A percentile compares a stretch with the other conserved stretches of the same genome.
These are phyloP conservation scores for Phylloscopus trochiloides DNA, from an alignment of 2,113 vertebrate species.

Conservation along the genomic window DNA sequence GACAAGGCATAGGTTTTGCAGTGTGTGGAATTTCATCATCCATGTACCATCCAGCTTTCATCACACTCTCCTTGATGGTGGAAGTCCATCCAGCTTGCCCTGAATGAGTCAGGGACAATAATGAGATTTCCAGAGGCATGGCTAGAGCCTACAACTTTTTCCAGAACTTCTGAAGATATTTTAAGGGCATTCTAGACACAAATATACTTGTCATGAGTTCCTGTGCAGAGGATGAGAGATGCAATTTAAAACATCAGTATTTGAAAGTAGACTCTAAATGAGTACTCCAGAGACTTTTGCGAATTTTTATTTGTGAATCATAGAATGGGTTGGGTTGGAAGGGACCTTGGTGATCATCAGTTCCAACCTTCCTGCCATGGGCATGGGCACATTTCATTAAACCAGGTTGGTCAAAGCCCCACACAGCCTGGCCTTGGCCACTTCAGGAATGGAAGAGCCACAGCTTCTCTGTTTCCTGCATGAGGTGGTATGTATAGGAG, in stretches of 20 bases:
- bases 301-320: neutral
- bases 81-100: neutral
- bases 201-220: neutral
- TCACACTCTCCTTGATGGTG: neutral
- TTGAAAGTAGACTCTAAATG: neutral
- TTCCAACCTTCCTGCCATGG: neutral
- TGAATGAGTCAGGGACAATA: neutral
- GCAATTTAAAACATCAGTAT: neutral
- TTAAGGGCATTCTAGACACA: neutral
- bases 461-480: neutral
- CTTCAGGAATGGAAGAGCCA: neutral
- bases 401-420: neutral
- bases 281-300: neutral
- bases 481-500: accelerated
- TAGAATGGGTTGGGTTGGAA: neutral
- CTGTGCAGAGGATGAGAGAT: neutral
- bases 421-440: neutral
- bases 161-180: neutral
- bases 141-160: neutral
- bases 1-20: neutral
- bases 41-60: conserved; percentile 14
- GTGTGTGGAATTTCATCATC: neutral
- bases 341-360: neutral
- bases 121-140: conserved; percentile 18
- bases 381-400: neutral